A percentile compares a stretch with the other conserved stretches of the same genome.
Evolutionary conservation across 2,888 invertebrate species (phyloP).

Genomic region (Apodemia zela): DNA sequence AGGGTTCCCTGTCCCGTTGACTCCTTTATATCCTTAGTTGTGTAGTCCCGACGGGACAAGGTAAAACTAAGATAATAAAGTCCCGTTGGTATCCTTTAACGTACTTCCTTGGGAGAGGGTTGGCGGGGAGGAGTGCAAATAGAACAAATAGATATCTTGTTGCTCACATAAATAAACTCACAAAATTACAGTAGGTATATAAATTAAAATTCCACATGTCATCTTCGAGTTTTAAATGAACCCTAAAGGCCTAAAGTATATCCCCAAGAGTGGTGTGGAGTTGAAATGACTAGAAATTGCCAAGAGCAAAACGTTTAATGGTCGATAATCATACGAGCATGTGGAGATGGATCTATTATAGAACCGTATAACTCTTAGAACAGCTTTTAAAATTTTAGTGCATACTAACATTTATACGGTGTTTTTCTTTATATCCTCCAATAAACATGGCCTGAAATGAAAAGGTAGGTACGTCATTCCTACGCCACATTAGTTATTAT

Average conservation of each 20-base stretch:
- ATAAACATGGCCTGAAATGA: constrained; percentile 1
- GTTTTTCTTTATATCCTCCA: constrained; percentile 9
- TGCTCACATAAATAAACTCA: too few relatives aligned
- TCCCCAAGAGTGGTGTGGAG: background rate
- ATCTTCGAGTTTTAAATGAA: background rate
- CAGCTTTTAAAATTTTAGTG: constrained; percentile 8
- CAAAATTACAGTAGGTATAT: too few relatives aligned
- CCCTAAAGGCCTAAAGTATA: background rate
- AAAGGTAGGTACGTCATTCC: constrained; percentile 1
- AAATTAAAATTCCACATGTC: too few relatives aligned
- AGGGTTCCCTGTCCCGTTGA: too few relatives aligned
- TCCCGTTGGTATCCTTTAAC: too few relatives aligned
- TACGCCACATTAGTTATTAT: constrained; percentile 3
- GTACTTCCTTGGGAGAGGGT: too few relatives aligned
- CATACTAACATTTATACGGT: constrained; percentile 13
- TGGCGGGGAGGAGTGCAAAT: too few relatives aligned
- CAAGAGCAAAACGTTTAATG: constrained; percentile 12
- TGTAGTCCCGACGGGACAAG: too few relatives aligned
- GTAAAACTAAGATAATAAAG: too few relatives aligned
- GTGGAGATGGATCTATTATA: constrained; percentile 23
- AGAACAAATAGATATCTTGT: too few relatives aligned
- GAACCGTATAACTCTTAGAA: constrained; percentile 26
- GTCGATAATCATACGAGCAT: constrained; percentile 14
- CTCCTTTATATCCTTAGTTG: too few relatives aligned
- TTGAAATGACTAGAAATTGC: constrained; percentile 14